Conservation (phyloP, 2,113 vertebrate species). For the Catharus minimus region DNA sequence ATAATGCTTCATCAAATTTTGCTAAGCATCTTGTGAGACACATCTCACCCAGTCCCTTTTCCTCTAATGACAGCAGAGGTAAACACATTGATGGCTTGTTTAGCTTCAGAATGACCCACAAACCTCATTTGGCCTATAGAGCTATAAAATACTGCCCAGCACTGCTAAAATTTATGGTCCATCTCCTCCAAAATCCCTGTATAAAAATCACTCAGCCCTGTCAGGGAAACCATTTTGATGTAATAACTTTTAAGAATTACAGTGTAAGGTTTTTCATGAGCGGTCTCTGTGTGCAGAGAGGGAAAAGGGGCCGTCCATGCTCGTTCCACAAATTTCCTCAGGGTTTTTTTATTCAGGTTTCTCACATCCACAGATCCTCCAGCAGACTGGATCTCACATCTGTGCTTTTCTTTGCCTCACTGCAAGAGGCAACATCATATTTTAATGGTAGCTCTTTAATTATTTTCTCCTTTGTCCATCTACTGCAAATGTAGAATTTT, state of each 20-base stretch:
- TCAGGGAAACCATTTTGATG: neutral
- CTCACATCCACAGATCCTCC: neutral
- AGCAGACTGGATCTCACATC: neutral
- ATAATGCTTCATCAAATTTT: neutral
- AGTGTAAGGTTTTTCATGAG: neutral
- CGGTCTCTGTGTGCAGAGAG: fast-evolving
- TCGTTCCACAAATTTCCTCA: neutral
- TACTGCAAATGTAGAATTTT: neutral
- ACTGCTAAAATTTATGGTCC: neutral
- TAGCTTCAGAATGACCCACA: conserved; percentile 4
- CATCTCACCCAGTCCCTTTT: neutral
- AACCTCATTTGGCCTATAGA: neutral
- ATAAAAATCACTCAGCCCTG: neutral
- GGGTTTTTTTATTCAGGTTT: neutral
- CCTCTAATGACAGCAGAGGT: neutral
- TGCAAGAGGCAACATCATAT: neutral
- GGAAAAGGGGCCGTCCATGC: neutral
- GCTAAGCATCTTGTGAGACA: neutral
- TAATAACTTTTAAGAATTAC: neutral
- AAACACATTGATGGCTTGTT: neutral
- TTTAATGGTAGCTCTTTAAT: neutral
- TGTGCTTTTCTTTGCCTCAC: neutral
- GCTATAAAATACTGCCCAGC: neutral
- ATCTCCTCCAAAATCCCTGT: neutral
- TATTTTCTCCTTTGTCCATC: neutral